Evolutionary conservation across 2,113 vertebrate species (phyloP).

Genomic region (Aix galericulata): DNA sequence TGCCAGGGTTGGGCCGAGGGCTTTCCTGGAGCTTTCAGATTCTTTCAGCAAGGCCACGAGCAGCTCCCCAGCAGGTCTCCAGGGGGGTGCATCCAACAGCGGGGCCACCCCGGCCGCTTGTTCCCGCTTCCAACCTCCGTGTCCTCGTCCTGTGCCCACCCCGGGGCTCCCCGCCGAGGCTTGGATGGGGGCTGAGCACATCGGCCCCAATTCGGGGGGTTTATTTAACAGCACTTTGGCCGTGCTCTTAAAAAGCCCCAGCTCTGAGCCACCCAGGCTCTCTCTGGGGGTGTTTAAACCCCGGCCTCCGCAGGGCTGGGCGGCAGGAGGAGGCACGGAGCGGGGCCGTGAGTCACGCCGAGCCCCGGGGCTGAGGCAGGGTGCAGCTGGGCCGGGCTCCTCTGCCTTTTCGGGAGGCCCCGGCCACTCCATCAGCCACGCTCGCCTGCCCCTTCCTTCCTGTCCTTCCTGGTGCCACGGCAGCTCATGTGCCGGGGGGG

Average conservation of each 20-base stretch:
- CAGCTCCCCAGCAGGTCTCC: not conserved
- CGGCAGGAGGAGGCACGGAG: not conserved
- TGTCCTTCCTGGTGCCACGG: not conserved
- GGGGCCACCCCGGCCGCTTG: not conserved
- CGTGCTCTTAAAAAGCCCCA: not conserved
- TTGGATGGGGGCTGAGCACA: not conserved
- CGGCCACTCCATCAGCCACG: fast-evolving
- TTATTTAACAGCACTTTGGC: not conserved
- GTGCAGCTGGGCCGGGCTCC: not conserved
- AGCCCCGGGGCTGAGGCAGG: not conserved
- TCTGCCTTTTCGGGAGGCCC: fast-evolving
- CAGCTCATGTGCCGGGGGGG: not conserved
- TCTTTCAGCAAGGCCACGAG: not conserved
- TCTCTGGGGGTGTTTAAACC: fast-evolving
- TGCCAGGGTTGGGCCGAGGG: fast-evolving
- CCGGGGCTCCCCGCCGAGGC: too few relatives aligned
- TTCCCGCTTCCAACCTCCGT: fast-evolving
- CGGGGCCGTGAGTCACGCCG: not conserved
- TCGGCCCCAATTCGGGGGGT: not conserved
- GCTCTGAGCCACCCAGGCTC: not conserved
- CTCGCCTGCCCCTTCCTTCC: not conserved
- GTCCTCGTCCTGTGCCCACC: too few relatives aligned
- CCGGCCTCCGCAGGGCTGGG: not conserved
- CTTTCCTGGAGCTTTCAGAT: not conserved
- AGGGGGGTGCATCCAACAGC: not conserved